A percentile compares a stretch with the other conserved stretches of the same genome.
These are phyloP conservation scores for Aricia artaxerxes DNA, from an alignment of 2,888 invertebrate genomes.

Conservation along the genomic window DNA sequence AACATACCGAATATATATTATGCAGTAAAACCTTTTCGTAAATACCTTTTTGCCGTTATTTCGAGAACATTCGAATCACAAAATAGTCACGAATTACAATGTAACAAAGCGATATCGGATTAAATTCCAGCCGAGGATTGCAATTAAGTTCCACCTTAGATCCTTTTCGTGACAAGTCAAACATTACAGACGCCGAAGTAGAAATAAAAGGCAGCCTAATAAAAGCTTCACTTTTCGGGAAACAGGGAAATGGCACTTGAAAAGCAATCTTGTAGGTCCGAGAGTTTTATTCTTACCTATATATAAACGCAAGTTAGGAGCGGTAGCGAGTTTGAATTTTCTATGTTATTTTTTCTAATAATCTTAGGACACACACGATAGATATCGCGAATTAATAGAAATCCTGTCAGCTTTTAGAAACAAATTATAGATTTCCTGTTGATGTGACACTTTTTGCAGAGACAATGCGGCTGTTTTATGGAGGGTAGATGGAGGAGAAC, in stretches of 20 bases:
- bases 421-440: no score
- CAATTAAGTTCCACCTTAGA: constrained; percentile 32
- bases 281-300: constrained; percentile 57
- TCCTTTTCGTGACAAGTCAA: constrained; percentile 30
- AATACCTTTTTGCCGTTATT: not conserved
- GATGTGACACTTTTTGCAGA: no score
- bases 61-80: constrained; percentile 16
- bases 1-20: not conserved
- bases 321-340: constrained; percentile 31
- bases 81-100: constrained; percentile 12
- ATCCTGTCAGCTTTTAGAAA: no score
- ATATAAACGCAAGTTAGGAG: constrained; percentile 42
- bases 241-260: constrained; percentile 67
- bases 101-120: constrained; percentile 19
- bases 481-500: no score
- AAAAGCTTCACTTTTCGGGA: constrained; percentile 64
- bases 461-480: no score
- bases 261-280: constrained; percentile 71
- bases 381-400: no score
- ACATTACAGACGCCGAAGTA: constrained; percentile 37
- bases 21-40: constrained; percentile 18
- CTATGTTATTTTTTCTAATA: no score
- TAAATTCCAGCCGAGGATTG: constrained; percentile 29
- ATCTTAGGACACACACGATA: no score
- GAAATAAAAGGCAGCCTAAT: constrained; percentile 55